Evolutionary conservation across 2,113 vertebrate genomes (phyloP).

Genomic region (Mustela lutreola): DNA sequence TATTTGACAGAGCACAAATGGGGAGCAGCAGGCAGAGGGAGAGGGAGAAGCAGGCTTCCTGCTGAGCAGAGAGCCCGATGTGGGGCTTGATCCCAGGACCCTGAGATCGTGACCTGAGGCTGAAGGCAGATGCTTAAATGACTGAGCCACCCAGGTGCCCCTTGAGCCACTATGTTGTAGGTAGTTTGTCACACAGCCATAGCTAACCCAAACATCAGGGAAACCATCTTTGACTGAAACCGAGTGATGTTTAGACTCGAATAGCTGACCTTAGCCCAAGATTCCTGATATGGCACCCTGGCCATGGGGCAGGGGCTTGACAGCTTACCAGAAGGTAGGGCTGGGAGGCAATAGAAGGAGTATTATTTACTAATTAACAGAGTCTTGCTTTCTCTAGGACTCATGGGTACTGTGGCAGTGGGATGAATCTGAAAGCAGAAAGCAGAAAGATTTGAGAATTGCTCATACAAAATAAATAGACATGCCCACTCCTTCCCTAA

Average conservation of each 20-base stretch:
- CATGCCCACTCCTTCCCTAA: background rate
- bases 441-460: background rate
- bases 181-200: background rate
- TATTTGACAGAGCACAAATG: too few relatives aligned
- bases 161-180: background rate
- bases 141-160: too few relatives aligned
- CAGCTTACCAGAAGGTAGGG: background rate
- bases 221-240: background rate
- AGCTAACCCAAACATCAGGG: background rate
- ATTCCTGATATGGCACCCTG: background rate
- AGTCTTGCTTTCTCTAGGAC: background rate
- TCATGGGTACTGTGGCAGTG: background rate
- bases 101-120: too few relatives aligned
- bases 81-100: too few relatives aligned
- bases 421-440: background rate
- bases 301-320: background rate
- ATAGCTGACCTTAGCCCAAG: background rate
- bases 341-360: background rate
- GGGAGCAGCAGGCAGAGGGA: too few relatives aligned
- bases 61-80: too few relatives aligned
- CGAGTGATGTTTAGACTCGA: background rate
- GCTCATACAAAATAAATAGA: background rate
- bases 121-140: too few relatives aligned
- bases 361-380: background rate
- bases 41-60: too few relatives aligned